Evolutionary conservation across 92 coral and sea anemone genomes (phyloP).

Genomic region (Umimayanthus kanabou): DNA sequence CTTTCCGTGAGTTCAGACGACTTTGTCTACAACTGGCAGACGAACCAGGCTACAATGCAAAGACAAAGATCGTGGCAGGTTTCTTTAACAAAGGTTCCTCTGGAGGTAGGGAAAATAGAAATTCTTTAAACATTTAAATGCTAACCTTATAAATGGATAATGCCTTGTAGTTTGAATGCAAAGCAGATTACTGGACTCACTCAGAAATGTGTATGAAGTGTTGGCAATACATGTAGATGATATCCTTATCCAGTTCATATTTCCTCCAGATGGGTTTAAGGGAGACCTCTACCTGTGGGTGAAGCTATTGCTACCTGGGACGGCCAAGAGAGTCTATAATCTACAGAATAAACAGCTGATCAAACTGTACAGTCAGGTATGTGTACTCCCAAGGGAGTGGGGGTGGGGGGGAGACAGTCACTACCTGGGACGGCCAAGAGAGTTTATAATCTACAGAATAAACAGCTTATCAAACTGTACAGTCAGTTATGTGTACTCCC

Average conservation of each 20-base stretch:
- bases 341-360: slow-evolving; percentile 93
- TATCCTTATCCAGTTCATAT: background rate
- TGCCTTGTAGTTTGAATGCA: too few species aligned
- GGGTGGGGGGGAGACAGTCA: background rate
- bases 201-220: background rate
- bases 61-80: slow-evolving; percentile 75
- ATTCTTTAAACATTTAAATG: background rate
- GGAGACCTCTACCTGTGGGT: slow-evolving; percentile 79
- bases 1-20: slow-evolving; percentile 81
- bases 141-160: too few species aligned
- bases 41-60: slow-evolving; percentile 97
- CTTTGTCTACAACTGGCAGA: slow-evolving; percentile 82
- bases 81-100: slow-evolving; percentile 68
- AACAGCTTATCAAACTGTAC: slow-evolving; percentile 88
- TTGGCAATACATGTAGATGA: background rate
- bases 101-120: slow-evolving; percentile 50
- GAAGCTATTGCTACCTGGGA: slow-evolving; percentile 86
- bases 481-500: slow-evolving; percentile 75
- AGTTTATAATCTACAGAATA: slow-evolving; percentile 83
- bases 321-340: slow-evolving; percentile 89
- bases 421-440: too few species aligned
- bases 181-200: background rate
- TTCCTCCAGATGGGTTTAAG: slow-evolving; percentile 60
- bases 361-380: slow-evolving; percentile 93
- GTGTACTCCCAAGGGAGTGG: background rate